Conservation (phyloP, 2,888 invertebrate species). For the Muschampia plurimacula region DNA sequence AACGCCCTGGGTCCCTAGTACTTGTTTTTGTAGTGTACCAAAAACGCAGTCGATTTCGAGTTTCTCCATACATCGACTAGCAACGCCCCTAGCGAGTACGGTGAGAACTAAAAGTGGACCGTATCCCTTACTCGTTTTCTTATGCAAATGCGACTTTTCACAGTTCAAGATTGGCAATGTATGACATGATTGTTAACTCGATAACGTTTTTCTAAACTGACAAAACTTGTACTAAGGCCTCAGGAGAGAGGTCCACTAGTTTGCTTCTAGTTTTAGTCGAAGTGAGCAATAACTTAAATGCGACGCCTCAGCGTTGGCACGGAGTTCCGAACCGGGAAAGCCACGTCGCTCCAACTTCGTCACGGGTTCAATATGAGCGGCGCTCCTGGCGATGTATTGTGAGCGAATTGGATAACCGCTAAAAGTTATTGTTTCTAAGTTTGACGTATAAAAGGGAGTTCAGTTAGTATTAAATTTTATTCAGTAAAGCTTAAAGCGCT, state of each 20-base stretch:
- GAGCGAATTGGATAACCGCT: conserved; percentile 6
- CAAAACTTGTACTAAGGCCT: too few relatives aligned
- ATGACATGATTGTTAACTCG: too few relatives aligned
- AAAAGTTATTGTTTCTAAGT: conserved; percentile 1
- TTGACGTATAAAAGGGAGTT: background rate
- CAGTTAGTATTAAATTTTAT: background rate
- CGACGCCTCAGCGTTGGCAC: background rate
- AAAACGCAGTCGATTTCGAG: too few relatives aligned
- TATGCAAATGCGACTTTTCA: too few relatives aligned
- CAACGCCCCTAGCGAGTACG: too few relatives aligned
- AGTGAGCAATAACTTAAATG: conserved; percentile 7
- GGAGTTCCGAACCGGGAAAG: background rate
- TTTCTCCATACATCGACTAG: too few relatives aligned
- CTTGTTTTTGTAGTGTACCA: too few relatives aligned
- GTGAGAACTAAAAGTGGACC: too few relatives aligned
- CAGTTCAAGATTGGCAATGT: too few relatives aligned
- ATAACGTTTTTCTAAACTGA: too few relatives aligned
- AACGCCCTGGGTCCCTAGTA: too few relatives aligned
- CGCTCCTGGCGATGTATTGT: conserved; percentile 1
- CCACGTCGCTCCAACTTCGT: conserved; percentile 1
- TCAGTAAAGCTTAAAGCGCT: background rate
- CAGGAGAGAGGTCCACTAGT: background rate
- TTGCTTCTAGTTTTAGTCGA: background rate
- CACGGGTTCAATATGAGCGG: background rate
- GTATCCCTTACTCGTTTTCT: too few relatives aligned